Evolutionary conservation across 2,113 vertebrate genomes (phyloP).

Genomic region (Euleptes europaea): DNA sequence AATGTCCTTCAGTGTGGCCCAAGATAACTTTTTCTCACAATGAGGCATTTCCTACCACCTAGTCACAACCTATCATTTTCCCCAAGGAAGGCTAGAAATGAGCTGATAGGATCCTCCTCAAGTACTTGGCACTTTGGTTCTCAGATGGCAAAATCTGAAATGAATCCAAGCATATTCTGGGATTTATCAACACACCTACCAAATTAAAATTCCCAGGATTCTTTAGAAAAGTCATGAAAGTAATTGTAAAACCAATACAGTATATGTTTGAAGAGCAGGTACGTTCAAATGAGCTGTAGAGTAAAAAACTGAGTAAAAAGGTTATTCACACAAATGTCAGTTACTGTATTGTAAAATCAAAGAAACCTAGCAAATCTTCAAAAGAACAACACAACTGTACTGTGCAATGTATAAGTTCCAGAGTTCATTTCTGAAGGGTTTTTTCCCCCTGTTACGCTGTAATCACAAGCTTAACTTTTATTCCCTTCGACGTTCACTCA

Average conservation of each 20-base stretch:
- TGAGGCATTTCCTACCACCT: too few species aligned
- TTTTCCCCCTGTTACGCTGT: not conserved
- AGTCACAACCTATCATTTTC: too few species aligned
- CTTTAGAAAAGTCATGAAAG: not conserved
- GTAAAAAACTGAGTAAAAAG: not conserved
- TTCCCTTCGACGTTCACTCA: constrained; percentile 2
- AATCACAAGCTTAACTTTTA: not conserved
- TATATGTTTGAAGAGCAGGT: not conserved
- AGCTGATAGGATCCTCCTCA: too few species aligned
- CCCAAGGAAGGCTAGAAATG: too few species aligned
- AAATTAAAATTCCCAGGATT: not conserved
- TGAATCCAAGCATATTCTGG: too few species aligned
- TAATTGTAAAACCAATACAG: not conserved
- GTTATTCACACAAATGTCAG: not conserved
- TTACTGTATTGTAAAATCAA: constrained; percentile 4
- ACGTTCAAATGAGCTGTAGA: not conserved
- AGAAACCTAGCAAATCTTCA: not conserved
- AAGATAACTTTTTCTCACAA: too few species aligned
- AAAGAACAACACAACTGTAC: not conserved
- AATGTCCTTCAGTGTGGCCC: too few species aligned
- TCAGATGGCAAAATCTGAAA: too few species aligned
- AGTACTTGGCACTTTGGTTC: too few species aligned
- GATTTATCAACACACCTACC: too few species aligned
- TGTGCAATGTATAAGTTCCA: not conserved
- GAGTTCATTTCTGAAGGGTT: not conserved